Percentiles rank a stretch among this genome's conserved stretches.
Evolutionary conservation across 2,113 vertebrate genomes (phyloP).

Genomic region (Eclectus roratus): DNA sequence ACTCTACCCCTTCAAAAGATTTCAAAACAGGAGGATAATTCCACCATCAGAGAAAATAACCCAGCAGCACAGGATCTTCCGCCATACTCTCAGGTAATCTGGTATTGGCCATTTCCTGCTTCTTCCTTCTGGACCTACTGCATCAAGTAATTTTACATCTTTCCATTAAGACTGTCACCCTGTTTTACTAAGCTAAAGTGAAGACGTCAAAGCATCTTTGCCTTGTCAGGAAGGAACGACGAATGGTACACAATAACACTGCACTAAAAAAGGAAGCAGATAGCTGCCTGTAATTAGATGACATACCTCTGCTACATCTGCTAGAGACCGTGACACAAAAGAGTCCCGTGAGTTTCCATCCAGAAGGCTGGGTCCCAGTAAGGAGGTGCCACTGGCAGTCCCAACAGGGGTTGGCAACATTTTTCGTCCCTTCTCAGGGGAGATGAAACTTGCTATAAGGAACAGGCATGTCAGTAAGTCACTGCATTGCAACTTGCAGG

Average conservation of each 20-base stretch:
- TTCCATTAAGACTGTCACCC: neutral
- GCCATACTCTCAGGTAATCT: neutral
- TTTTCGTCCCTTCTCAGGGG: conserved; percentile 91
- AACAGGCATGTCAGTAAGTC: neutral
- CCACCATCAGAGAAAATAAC: neutral
- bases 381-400: conserved; percentile 85
- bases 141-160: neutral
- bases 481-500: neutral
- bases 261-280: neutral
- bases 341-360: conserved; percentile 97
- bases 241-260: neutral
- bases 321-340: conserved; percentile 91
- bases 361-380: conserved; percentile 91
- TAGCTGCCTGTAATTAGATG: neutral
- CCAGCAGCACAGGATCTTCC: neutral
- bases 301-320: conserved; percentile 90
- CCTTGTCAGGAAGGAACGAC: neutral
- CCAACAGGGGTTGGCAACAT: conserved; percentile 81
- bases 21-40: neutral
- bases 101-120: neutral
- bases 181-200: neutral
- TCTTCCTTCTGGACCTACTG: neutral
- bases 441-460: conserved; percentile 90
- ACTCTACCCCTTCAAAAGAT: neutral
- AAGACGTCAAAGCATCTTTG: neutral